Evolutionary conservation across 2,888 invertebrate species (phyloP).

Genomic region (Melikaiella ostensackeni): DNA sequence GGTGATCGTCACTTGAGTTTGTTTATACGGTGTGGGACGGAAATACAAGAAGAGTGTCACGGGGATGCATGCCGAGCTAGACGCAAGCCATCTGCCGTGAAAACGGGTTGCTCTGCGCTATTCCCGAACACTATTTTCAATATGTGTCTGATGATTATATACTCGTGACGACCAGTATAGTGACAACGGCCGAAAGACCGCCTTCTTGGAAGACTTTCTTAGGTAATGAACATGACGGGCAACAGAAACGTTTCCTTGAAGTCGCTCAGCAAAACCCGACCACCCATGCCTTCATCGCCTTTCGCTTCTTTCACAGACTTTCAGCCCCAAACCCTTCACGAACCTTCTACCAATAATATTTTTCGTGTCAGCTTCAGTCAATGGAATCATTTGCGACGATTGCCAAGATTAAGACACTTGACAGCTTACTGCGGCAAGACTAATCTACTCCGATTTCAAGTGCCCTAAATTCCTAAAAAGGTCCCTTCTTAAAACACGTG

Average conservation of each 20-base stretch:
- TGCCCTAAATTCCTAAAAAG: conserved; percentile 5
- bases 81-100: conserved; percentile 72
- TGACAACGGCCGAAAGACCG: conserved; percentile 61
- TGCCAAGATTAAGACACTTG: conserved; percentile 16
- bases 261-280: conserved; percentile 51
- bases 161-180: conserved; percentile 59
- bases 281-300: conserved; percentile 54
- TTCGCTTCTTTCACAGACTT: conserved; percentile 27
- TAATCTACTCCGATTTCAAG: conserved; percentile 28
- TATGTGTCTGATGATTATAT: conserved; percentile 54
- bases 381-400: conserved; percentile 32
- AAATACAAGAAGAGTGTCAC: conserved; percentile 75
- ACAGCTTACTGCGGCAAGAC: not conserved
- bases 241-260: conserved; percentile 62
- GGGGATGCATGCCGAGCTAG: conserved; percentile 56
- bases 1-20: conserved; percentile 72
- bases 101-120: conserved; percentile 49
- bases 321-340: conserved; percentile 25
- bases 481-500: not conserved
- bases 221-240: conserved; percentile 62
- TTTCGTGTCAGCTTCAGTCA: conserved; percentile 32
- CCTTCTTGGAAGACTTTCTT: conserved; percentile 61
- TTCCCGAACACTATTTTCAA: conserved; percentile 66
- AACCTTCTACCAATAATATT: conserved; percentile 32
- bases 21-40: conserved; percentile 74